Percentiles rank a stretch among this genome's conserved stretches.
Evolutionary conservation across 2,888 invertebrate genomes (phyloP).

Genomic region (Rhagonycha lutea): DNA sequence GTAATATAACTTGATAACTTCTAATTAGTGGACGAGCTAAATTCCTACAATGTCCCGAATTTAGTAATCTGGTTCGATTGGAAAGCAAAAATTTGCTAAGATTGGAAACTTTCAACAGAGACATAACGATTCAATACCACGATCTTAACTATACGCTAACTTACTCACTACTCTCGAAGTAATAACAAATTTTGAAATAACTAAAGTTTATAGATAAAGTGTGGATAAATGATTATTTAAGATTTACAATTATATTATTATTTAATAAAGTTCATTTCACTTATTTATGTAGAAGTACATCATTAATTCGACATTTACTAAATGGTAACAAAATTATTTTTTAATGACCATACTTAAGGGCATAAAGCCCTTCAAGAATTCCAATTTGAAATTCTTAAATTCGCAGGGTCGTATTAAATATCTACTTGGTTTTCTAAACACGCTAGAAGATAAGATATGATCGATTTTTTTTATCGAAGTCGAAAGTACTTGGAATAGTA

Average conservation of each 20-base stretch:
- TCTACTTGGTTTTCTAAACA: neutral
- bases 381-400: neutral
- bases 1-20: neutral
- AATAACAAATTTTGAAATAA: neutral
- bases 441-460: neutral
- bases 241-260: neutral
- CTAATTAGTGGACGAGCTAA: neutral
- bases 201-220: neutral
- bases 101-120: neutral
- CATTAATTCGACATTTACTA: neutral
- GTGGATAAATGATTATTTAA: neutral
- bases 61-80: neutral
- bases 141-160: neutral
- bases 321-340: neutral
- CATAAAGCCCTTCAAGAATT: neutral
- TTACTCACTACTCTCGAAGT: neutral
- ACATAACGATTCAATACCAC: neutral
- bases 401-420: neutral
- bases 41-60: neutral
- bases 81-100: neutral
- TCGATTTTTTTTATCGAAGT: neutral
- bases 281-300: neutral
- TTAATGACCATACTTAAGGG: neutral
- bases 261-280: neutral
- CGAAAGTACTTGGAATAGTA: neutral